These are phyloP conservation scores for Dynastes maya DNA, from an alignment of 2,888 invertebrate species.

Conservation along the genomic window DNA sequence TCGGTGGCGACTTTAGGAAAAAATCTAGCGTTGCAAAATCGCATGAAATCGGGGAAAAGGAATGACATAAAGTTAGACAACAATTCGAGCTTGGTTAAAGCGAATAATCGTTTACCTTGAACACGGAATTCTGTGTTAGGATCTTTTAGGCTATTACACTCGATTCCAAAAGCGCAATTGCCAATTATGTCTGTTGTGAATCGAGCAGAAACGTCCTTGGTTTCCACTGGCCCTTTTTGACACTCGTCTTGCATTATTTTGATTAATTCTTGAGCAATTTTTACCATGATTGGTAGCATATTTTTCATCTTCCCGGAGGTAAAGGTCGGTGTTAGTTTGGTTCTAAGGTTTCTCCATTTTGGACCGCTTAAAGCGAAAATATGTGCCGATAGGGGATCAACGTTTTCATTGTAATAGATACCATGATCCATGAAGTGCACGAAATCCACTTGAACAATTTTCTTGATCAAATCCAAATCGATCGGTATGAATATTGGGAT, in stretches of 20 bases:
- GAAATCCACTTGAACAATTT: conserved; percentile 74
- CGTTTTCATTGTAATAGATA: conserved; percentile 72
- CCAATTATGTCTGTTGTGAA: conserved; percentile 76
- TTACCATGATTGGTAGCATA: conserved; percentile 52
- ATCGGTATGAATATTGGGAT: conserved; percentile 56
- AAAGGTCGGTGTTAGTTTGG: conserved; percentile 55
- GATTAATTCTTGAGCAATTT: conserved; percentile 47
- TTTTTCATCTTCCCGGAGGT: conserved; percentile 56
- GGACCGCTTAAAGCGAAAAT: conserved; percentile 73
- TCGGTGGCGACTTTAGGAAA: conserved; percentile 60
- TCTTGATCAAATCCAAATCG: conserved; percentile 60
- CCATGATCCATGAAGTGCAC: conserved; percentile 76
- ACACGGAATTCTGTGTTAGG: conserved; percentile 71
- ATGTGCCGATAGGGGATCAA: conserved; percentile 74
- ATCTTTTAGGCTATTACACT: conserved; percentile 73
- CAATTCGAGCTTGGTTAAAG: background rate
- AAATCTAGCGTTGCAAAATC: conserved; percentile 56
- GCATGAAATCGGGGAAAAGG: conserved; percentile 55
- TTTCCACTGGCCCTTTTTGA: conserved; percentile 45
- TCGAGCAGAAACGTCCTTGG: conserved; percentile 71
- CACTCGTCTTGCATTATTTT: conserved; percentile 26
- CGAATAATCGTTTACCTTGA: conserved; percentile 54
- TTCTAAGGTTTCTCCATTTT: conserved; percentile 72
- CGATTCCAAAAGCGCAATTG: conserved; percentile 75
- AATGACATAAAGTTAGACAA: conserved; percentile 38